A percentile compares a stretch with the other conserved stretches of the same genome.
Conservation (phyloP, 2,888 invertebrate species). For the Neoaliturus tenellus region DNA sequence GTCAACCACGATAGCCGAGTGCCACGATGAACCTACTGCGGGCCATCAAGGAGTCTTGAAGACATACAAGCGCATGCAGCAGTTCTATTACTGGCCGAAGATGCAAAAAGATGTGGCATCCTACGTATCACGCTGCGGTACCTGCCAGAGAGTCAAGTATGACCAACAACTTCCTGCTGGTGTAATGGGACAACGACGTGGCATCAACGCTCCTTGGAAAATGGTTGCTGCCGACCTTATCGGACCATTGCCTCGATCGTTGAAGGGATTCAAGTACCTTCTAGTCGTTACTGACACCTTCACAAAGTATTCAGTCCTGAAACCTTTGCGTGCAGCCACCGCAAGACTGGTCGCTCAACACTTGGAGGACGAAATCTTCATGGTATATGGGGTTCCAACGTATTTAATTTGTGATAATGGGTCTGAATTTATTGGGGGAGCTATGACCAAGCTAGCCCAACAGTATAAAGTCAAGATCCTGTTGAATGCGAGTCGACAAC, state of each 20-base stretch:
- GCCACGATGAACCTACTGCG: constrained; percentile 2
- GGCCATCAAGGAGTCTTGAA: not conserved
- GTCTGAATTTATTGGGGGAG: too few species aligned
- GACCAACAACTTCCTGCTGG: constrained; percentile 6
- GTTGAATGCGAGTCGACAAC: too few species aligned
- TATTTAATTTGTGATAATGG: too few species aligned
- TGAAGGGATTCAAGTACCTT: constrained; percentile 64
- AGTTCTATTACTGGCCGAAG: constrained; percentile 40
- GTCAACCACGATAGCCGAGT: not conserved
- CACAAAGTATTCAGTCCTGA: constrained; percentile 65
- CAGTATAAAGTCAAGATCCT: too few species aligned
- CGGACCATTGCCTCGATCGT: constrained; percentile 67
- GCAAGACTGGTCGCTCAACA: constrained; percentile 44
- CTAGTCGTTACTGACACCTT: constrained; percentile 67
- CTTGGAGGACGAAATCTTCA: constrained; percentile 61
- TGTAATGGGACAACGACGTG: not conserved
- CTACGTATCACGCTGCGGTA: constrained; percentile 5
- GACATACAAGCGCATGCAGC: not conserved
- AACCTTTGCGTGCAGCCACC: constrained; percentile 64
- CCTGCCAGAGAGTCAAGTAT: constrained; percentile 8
- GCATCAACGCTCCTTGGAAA: not conserved
- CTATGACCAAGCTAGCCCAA: too few species aligned
- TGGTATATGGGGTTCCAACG: constrained; percentile 29
- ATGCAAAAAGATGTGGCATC: not conserved
- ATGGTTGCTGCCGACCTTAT: constrained; percentile 66